A percentile compares a stretch with the other conserved stretches of the same genome.
These are phyloP conservation scores for Acrobasis consociella DNA, from an alignment of 2,888 invertebrate species.

Conservation along the genomic window DNA sequence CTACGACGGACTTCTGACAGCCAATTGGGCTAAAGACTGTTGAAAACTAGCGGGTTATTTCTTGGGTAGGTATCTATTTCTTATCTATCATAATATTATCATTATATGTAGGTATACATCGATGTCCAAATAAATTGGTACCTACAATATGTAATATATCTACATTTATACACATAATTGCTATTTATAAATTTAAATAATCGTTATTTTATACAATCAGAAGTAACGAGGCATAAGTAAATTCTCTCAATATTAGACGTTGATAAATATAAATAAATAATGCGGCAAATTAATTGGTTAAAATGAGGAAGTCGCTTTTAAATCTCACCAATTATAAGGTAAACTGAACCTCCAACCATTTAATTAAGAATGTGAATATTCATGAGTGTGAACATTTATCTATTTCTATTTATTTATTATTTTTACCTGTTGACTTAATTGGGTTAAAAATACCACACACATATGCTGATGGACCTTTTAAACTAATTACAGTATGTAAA, in stretches of 20 bases:
- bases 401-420: constrained; percentile 9
- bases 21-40: not conserved
- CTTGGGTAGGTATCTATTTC: too few species aligned
- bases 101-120: too few species aligned
- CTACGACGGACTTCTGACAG: not conserved
- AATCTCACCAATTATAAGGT: constrained; percentile 11
- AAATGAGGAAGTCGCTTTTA: constrained; percentile 3
- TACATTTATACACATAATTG: too few species aligned
- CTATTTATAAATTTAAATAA: too few species aligned
- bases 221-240: too few species aligned
- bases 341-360: constrained; percentile 10
- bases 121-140: too few species aligned
- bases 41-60: not conserved
- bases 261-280: not conserved
- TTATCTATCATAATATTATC: too few species aligned
- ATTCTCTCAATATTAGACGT: too few species aligned
- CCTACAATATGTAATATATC: too few species aligned
- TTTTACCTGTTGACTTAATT: constrained; percentile 12
- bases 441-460: constrained; percentile 18
- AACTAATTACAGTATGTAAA: constrained; percentile 1
- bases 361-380: constrained; percentile 21
- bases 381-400: constrained; percentile 11
- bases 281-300: constrained; percentile 7
- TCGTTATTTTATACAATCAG: too few species aligned
- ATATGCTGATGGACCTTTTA: not conserved